A percentile compares a stretch with the other conserved stretches of the same genome.
Evolutionary conservation across 2,888 invertebrate genomes (phyloP).

Genomic region (Lasioglossum marginatum): DNA sequence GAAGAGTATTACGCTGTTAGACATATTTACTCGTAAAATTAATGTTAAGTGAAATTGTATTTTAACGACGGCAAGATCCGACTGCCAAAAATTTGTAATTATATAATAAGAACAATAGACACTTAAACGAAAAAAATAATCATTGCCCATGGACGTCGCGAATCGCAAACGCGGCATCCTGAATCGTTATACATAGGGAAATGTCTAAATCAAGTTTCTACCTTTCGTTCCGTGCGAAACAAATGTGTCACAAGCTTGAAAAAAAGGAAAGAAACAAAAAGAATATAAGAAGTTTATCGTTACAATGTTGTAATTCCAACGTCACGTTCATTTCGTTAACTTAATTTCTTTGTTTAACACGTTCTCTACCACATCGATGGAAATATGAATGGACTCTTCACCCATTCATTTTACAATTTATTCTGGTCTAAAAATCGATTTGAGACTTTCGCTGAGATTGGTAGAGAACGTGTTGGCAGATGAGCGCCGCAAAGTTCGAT

Average conservation of each 20-base stretch:
- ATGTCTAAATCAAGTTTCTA: not conserved
- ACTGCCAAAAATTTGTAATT: constrained; percentile 39
- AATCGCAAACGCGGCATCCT: not conserved
- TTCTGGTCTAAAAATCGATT: not conserved
- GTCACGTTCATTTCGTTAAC: constrained; percentile 27
- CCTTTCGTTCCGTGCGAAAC: not conserved
- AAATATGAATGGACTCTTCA: not conserved
- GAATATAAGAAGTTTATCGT: not conserved
- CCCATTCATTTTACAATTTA: not conserved
- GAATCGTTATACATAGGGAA: not conserved
- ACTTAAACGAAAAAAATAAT: not conserved
- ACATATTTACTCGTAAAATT: constrained; percentile 47
- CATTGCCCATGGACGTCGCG: not conserved
- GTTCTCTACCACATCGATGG: not conserved
- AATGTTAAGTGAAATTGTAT: constrained; percentile 48
- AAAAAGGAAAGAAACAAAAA: not conserved
- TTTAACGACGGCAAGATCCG: constrained; percentile 28
- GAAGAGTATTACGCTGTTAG: constrained; percentile 52
- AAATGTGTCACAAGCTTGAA: too few relatives aligned
- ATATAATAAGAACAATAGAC: constrained; percentile 29
- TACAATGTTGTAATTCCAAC: not conserved
- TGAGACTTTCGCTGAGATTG: not conserved
- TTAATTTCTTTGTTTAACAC: not conserved
- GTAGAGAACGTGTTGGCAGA: not conserved
- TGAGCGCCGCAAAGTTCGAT: not conserved